Base-by-base conservation (phyloP, 2,797 vertebrate species). In the Phoebastria nigripes region DNA sequence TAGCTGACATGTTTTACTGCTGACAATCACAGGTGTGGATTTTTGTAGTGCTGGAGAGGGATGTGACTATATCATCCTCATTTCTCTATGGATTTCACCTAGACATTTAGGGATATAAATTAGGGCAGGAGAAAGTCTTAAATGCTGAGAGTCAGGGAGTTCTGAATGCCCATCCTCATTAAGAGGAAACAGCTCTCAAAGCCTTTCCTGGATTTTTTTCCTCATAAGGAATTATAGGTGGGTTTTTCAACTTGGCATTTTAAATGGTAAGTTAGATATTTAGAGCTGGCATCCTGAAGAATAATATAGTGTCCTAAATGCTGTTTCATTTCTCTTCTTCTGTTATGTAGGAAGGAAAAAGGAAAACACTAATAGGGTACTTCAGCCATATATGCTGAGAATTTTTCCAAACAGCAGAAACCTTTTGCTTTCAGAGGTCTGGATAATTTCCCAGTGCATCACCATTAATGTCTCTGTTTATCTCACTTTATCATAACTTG, bases 401-500 rank as follows among this genome's bases (percentile, higher is more conserved):
- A 22, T 86, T 96, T 92, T 83, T 96, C 62, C 77, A 65, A 97
- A 86, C 11, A 91, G 52, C 41, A 94, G 51, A 95, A 95, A 59
- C 11, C n/a, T 80, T 96, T 96, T 76, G 15, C 79, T 91, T 95
- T 91, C 47, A 80, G 25, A 29, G 51, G 54, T 89, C 67, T 66
- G 77, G 62, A 71, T 93, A 80, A 62, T 94, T 97, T 96, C 85
- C 63, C 77, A 78, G 71, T 47, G 58, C 71, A 93, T 91, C 55
- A 31, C 85, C 42, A 54, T 92, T 92, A 92, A 76, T 66, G 46
- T 77, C 82, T 95, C 56, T 97, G 70, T 97, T 98, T 96, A 93
- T 97, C 88, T 86, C 96, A 67, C 62, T 96, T 94, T 82, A 96
- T 96, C 92, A 86, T 93, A 95, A 95, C 78, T 95, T 94, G 25